Evolutionary conservation across 1,140 invertebrate genomes (phyloP).

Genomic region (Muscidifurax raptorellus): DNA sequence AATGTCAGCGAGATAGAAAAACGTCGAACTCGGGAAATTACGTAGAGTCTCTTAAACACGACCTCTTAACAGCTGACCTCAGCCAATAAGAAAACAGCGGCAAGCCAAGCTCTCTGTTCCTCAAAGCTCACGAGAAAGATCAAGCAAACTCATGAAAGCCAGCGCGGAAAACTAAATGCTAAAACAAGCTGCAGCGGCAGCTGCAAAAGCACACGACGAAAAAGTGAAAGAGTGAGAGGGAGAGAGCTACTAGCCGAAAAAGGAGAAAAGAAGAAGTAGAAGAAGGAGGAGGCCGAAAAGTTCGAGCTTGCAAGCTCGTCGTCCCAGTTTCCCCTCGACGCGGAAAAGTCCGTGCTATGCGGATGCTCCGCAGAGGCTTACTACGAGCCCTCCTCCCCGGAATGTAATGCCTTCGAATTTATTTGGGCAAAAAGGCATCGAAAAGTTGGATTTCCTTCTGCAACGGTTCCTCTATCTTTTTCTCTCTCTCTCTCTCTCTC

Average conservation of each 20-base stretch:
- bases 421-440: neutral
- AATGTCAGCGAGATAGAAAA: too few relatives aligned
- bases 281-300: conserved; percentile 46
- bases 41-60: too few relatives aligned
- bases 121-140: neutral
- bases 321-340: conserved; percentile 53
- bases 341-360: conserved; percentile 6
- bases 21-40: too few relatives aligned
- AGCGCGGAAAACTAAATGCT: neutral
- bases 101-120: too few relatives aligned
- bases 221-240: neutral
- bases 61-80: too few relatives aligned
- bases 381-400: neutral
- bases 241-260: neutral
- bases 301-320: conserved; percentile 48
- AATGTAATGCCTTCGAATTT: conserved; percentile 1
- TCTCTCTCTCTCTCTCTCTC: neutral
- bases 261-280: neutral
- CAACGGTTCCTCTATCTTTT: neutral
- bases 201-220: neutral
- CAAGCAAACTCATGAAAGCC: neutral
- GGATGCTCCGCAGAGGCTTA: conserved; percentile 11
- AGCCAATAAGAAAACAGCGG: too few relatives aligned
- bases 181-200: neutral
- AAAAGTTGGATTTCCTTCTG: neutral